These are phyloP conservation scores for Lutraria rhynchaena DNA, from an alignment of 1,140 invertebrate genomes.

Conservation along the genomic window DNA sequence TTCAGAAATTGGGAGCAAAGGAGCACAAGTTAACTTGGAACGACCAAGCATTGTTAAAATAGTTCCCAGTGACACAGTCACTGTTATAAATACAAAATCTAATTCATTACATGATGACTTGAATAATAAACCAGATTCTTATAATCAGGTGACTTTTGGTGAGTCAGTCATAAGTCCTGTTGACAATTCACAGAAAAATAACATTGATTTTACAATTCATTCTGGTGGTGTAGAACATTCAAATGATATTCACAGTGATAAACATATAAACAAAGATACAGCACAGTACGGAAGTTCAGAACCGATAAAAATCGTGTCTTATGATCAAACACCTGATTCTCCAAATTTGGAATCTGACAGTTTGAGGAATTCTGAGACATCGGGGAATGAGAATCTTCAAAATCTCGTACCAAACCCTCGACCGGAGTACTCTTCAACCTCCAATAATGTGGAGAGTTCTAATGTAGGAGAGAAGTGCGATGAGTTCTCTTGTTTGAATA, in stretches of 20 bases:
- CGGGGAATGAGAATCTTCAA: constrained; percentile 18
- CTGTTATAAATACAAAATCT: background rate
- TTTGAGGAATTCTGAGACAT: constrained; percentile 35
- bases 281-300: background rate
- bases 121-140: background rate
- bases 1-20: constrained; percentile 28
- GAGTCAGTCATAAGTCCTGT: background rate
- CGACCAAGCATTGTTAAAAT: constrained; percentile 20
- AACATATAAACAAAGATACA: background rate
- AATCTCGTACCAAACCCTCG: constrained; percentile 37
- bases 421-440: background rate
- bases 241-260: background rate
- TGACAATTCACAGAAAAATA: background rate
- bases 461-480: constrained; percentile 65
- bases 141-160: background rate
- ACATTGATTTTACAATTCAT: background rate
- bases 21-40: background rate
- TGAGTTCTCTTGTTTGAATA: constrained; percentile 69
- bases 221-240: background rate
- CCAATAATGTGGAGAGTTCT: background rate
- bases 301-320: constrained; percentile 25
- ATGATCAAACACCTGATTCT: constrained; percentile 19
- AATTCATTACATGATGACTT: background rate
- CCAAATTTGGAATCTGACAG: constrained; percentile 26
- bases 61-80: background rate